phyloP scores from a whole-genome alignment of 2,797 vertebrate genomes.

The Buphagus erythrorhynchus region DNA sequence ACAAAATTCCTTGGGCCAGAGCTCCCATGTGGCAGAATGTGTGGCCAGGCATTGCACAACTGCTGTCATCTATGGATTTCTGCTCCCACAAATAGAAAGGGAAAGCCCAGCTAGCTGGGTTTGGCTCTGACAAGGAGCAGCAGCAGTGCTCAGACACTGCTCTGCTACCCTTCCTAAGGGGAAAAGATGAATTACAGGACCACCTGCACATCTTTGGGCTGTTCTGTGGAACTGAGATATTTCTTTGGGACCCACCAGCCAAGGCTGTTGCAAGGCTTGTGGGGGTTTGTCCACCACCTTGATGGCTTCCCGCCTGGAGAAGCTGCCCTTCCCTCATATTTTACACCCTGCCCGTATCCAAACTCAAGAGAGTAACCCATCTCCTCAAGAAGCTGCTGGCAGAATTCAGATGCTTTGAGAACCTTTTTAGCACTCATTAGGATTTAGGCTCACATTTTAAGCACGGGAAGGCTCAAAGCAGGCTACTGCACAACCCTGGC shows the following conservation, averaged over 20 bases:
- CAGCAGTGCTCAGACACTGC: not conserved
- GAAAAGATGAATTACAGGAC: not conserved
- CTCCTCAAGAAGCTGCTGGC: not conserved
- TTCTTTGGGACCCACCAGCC: not conserved
- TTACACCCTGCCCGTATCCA: constrained; percentile 59
- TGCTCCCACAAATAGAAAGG: not conserved
- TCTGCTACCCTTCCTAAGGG: not conserved
- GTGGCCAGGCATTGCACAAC: not conserved
- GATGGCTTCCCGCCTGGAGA: constrained; percentile 69
- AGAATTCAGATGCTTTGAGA: not conserved
- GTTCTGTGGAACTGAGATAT: rapidly evolving
- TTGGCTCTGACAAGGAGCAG: not conserved
- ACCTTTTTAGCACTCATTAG: not conserved
- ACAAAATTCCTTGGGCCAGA: not conserved
- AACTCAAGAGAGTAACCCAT: constrained; percentile 15
- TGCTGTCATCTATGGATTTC: not conserved
- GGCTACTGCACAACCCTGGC: not conserved
- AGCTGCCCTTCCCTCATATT: constrained; percentile 59
- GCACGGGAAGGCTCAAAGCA: constrained; percentile 16
- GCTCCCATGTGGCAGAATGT: rapidly evolving
- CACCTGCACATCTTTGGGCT: rapidly evolving
- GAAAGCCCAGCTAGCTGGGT: not conserved
- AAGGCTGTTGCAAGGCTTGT: not conserved
- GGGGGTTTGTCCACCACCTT: constrained; percentile 59
- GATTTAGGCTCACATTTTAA: not conserved